Evolutionary conservation across 2,888 invertebrate genomes (phyloP).

Genomic region (Trachelus iudaicus): DNA sequence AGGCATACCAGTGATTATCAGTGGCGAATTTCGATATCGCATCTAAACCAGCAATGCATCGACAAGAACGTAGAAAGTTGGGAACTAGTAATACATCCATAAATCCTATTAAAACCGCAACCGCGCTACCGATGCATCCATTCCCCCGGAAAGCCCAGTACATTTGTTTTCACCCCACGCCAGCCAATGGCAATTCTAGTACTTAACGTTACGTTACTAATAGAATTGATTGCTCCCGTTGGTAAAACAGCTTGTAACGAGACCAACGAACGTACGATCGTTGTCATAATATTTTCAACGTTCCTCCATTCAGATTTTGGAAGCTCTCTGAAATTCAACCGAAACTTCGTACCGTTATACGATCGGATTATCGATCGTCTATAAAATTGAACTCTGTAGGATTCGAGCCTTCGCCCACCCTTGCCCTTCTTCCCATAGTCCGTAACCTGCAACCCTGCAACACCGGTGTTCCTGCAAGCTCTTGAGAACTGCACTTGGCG

Average conservation of each 20-base stretch:
- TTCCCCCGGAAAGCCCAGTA: neutral
- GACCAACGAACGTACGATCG: neutral
- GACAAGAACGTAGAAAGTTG: neutral
- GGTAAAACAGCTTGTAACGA: neutral
- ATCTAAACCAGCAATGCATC: neutral
- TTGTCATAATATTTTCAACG: neutral
- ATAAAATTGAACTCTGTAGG: neutral
- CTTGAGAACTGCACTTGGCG: neutral
- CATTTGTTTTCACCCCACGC: conserved; percentile 40
- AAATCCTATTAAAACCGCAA: conserved; percentile 2
- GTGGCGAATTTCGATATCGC: neutral
- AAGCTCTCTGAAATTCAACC: neutral
- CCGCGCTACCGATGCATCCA: neutral
- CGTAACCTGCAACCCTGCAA: neutral
- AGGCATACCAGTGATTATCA: neutral
- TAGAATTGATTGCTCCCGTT: conserved; percentile 32
- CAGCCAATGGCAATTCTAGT: conserved; percentile 24
- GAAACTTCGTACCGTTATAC: neutral
- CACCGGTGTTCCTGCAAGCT: neutral
- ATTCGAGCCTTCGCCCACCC: neutral
- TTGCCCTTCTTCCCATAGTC: neutral
- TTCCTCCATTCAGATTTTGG: neutral
- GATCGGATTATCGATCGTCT: neutral
- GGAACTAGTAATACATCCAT: neutral
- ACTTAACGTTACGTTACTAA: conserved; percentile 25